Conservation (phyloP, 1,140 invertebrate genomes). For the Solenopsis fugax region DNA sequence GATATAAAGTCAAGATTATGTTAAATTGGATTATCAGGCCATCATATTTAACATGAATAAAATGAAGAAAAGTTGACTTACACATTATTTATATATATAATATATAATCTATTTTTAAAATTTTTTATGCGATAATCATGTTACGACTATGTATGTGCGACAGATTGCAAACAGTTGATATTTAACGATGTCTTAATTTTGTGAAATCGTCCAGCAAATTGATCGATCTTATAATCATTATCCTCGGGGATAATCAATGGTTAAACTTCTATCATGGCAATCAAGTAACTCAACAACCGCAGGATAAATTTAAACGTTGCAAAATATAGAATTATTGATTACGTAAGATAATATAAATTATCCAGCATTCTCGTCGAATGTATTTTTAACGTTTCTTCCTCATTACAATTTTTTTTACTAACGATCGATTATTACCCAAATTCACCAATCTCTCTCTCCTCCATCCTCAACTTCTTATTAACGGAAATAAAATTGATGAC, state of each 20-base stretch:
- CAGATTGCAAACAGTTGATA: background rate
- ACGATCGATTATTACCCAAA: background rate
- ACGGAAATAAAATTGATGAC: background rate
- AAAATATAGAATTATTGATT: conserved; percentile 13
- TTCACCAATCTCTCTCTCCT: background rate
- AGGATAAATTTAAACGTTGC: background rate
- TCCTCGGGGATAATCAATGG: background rate
- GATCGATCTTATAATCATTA: conserved; percentile 55
- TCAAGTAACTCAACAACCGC: conserved; percentile 32
- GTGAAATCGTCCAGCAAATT: conserved; percentile 34
- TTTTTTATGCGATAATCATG: background rate
- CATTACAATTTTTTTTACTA: background rate
- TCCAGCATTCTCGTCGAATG: background rate
- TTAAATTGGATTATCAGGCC: background rate
- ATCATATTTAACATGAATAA: background rate
- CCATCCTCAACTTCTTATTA: background rate
- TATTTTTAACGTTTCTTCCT: background rate
- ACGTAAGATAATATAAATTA: background rate
- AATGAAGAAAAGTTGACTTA: background rate
- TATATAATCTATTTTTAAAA: background rate
- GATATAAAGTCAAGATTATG: background rate
- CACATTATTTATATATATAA: background rate
- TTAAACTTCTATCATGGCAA: conserved; percentile 22
- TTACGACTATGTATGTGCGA: background rate
- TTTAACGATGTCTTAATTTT: conserved; percentile 57